Evolutionary conservation across 2,113 vertebrate species (phyloP), one percentile per base, ranked within the genome.

Genomic region (Andinoacara biseriatus): DNA sequence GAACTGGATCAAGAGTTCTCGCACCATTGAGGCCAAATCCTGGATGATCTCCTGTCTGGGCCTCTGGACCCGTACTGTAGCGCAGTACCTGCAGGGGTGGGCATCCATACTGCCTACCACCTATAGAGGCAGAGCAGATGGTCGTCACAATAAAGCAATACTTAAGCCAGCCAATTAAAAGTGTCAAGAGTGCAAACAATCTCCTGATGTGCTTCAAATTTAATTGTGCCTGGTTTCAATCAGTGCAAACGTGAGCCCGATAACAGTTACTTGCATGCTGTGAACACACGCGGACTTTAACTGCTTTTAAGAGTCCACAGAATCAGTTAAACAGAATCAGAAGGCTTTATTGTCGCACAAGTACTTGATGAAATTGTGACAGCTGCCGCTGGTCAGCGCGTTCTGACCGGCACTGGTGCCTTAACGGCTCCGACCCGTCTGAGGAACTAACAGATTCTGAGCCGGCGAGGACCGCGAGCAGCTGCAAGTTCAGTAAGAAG

Each of bases 21-120:
- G 96, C 87, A 99, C 97, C 98, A 99, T 99, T 57, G 97, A 98
- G 78, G 97, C 97, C 78, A 99, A 89, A 76, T 99, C 98, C 82
- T 99, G 97, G 91, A 99, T 99, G 91, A 99, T 95, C 78, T 99
- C 98, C 95, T 99, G 98, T 49, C 98, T 96, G 24, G 98, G 97
- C 56, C 97, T 95, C 94, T 99, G 98, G 33, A 99, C 98, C 81
- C 98, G 95, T 74, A 99, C 98, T 1, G 98, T 99, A 85, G 98
- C 98, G 91, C 98, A 99, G 94, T 99, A 99, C 75, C 98, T 95
- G 95, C 98, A 99, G 58, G 98, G 98, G 65, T 99, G 98, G 46
- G 97, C 98, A 77, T 99, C 98, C 98, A 99, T 99, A 86, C 98
- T 99, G 87, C 98, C 98, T 90, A 99, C 98, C 95, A 99, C 98